phyloP scores from a whole-genome alignment of 2,888 invertebrate genomes.

The Nomada lathburiana region DNA sequence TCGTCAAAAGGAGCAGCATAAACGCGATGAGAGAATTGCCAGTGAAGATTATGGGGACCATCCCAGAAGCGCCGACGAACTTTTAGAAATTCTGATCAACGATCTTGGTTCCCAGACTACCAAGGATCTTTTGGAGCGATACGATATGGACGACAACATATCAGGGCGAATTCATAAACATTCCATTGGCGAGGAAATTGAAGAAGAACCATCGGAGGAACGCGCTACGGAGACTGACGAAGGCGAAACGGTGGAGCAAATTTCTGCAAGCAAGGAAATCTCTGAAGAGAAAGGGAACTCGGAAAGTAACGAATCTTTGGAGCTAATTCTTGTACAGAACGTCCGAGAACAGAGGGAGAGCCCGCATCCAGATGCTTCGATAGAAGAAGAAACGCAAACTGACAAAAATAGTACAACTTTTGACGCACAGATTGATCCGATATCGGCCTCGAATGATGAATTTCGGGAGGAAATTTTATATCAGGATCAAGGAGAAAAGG shows the following conservation, averaged over 20 bases:
- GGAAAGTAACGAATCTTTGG: not conserved
- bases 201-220: not conserved
- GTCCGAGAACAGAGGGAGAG: not conserved
- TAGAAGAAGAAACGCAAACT: not conserved
- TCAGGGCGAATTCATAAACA: not conserved
- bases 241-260: not conserved
- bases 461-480: not conserved
- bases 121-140: constrained; percentile 1
- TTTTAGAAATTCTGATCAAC: constrained; percentile 18
- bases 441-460: not conserved
- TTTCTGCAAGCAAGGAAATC: not conserved
- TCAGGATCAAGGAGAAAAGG: not conserved
- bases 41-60: not conserved
- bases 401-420: not conserved
- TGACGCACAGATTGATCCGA: not conserved
- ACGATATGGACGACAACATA: not conserved
- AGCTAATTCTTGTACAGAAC: not conserved
- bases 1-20: not conserved
- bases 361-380: not conserved
- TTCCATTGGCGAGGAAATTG: not conserved
- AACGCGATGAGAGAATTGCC: not conserved
- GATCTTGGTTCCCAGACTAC: not conserved
- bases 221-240: not conserved
- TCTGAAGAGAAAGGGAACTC: not conserved
- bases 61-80: not conserved